Evolutionary conservation across 2,888 invertebrate genomes (phyloP).

Genomic region (Nudaria mundana): DNA sequence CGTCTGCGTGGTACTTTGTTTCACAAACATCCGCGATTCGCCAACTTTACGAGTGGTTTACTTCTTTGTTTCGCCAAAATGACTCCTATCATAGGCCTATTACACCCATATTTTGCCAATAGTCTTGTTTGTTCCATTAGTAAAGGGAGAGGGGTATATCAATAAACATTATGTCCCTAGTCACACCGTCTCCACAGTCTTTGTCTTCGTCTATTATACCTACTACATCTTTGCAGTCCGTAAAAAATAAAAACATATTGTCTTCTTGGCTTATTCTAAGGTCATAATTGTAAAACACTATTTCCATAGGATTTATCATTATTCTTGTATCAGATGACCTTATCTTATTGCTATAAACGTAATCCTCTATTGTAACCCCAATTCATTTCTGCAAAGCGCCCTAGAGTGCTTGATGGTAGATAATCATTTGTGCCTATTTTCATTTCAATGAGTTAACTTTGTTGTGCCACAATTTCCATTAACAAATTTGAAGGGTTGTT

Average conservation of each 20-base stretch:
- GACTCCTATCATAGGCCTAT: too few species aligned
- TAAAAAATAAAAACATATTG: neutral
- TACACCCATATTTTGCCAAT: too few species aligned
- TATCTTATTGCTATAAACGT: neutral
- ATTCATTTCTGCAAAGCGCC: conserved; percentile 2
- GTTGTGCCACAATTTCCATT: conserved; percentile 2
- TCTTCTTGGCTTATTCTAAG: too few species aligned
- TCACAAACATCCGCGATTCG: too few species aligned
- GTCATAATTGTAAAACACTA: neutral
- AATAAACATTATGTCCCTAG: too few species aligned
- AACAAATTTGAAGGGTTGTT: conserved; percentile 3
- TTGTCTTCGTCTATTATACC: too few species aligned
- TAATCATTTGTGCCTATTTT: conserved; percentile 3
- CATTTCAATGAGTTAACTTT: conserved; percentile 5
- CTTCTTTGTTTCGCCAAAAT: too few species aligned
- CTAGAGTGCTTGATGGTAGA: neutral
- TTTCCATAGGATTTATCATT: neutral
- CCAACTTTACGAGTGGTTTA: too few species aligned
- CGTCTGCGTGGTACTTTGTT: too few species aligned
- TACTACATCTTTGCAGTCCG: neutral
- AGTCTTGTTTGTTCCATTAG: too few species aligned
- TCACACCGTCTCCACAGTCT: neutral
- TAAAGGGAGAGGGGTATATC: too few species aligned
- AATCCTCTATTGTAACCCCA: conserved; percentile 2
- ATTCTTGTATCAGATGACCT: neutral